Base-by-base conservation (phyloP, 2,797 vertebrate species). In the Spizella passerina region DNA sequence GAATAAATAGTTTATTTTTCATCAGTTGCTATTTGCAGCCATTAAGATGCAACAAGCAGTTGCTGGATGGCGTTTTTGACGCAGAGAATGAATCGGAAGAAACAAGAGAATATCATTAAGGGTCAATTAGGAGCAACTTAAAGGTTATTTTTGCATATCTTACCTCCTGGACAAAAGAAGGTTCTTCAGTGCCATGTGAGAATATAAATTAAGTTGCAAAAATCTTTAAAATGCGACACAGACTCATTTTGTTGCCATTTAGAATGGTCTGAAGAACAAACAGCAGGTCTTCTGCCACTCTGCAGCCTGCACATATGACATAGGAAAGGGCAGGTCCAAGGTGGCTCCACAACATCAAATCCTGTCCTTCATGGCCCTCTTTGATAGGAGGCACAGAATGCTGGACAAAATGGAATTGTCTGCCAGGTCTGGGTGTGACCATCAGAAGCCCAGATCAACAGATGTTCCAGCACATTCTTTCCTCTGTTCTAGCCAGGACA, bases 121-220 rank as follows among this genome's bases (percentile, higher is more conserved):
- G 97, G 97, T 98, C 98, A 98, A 98, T 97, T 97, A 98, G 91
- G 95, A 97, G 90, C 89, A 96, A 95, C 94, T 94, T 89, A 98
- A 98, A 98, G 98, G 98, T 98, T 97, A 97, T 93, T 97, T 98
- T 96, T 98, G 97, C 96, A 97, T 98, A 97, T 96, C 95, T 97
- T 96, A 97, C 96, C 94, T 98, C 97, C 96, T 91, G 98, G 98
- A 98, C 98, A 97, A 98, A 98, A 97, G 96, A 96, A 52, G 53
- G 76, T 86, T 90, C 94, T 96, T 96, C 91, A 90, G 97, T 96
- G 97, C 76, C 79, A 66, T 73, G 72, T 9, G 22, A 76, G 97
- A 97, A 98, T 97, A 96, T 82, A 96, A 98, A 98, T 96, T 96
- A 95, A 96, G 93, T 89, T 86, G 72, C 43, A 92, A 92, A 77